Evolutionary conservation across 2,888 invertebrate genomes (phyloP), one percentile per base, ranked within the genome.

Genomic region (Eristalinus sepulchralis): DNA sequence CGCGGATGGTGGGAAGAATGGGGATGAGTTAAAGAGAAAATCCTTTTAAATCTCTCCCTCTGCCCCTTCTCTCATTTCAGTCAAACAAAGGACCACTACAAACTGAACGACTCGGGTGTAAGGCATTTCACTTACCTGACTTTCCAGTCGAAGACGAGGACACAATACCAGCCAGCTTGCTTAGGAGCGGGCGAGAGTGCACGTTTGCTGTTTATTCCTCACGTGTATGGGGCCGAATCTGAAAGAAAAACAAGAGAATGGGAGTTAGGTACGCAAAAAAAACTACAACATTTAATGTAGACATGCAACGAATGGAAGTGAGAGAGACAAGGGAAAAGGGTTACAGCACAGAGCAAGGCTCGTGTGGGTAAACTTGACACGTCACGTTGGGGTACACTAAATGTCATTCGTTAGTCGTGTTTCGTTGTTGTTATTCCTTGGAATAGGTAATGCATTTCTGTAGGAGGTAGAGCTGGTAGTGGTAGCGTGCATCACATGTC

Each of bases 111-210:
- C 9, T 2, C 34, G n/a, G 39, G 39, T 47, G 39, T 13, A 47
- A 47, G 39, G n/a, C 6, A 47, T 47, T 62, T 60, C 55, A 84
- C 71, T 85, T 85, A 82, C 85, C 85, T 85, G 81, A 77, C 33
- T 77, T 73, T 67, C 55, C 31, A 72, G 72, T 72, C 81, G 55
- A 79, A 66, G 36, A 76, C 57, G 63, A 63, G 55, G 33, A 72
- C 66, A 62, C 67, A 67, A 53, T 60, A 31, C 55, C 60, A 59
- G 27, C 66, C 22, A 59, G 60, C 17, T 39, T 67, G 36, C 53
- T 78, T 73, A 27, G 10, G 10, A 2, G 27, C 5, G 24, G 33
- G 39, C n/a, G 63, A 31, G 68, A 47, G 36, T 27, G 39, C 24
- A 68, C 33, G 62, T 27, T 34, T 72, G 24, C 22, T 72, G n/a